Conservation (phyloP, 2,113 vertebrate species). For the Platysteira castanea region DNA sequence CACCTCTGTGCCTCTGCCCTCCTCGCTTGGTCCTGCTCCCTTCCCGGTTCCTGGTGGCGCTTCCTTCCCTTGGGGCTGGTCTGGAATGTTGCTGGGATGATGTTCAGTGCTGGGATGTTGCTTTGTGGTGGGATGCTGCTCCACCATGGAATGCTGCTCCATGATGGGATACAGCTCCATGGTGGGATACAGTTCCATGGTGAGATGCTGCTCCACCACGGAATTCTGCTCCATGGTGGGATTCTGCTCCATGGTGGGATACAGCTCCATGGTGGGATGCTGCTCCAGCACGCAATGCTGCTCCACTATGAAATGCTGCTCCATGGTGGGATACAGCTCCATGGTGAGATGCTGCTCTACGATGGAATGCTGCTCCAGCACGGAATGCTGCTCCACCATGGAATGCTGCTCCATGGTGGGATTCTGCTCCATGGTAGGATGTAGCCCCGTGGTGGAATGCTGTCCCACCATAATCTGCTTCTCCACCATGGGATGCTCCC, state of each 20-base stretch:
- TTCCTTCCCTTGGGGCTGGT: background rate
- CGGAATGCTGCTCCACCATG: background rate
- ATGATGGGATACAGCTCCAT: background rate
- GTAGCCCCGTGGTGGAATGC: no score
- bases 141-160: background rate
- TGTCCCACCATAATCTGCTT: no score
- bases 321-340: background rate
- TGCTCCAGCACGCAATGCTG: background rate
- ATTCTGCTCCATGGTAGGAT: background rate
- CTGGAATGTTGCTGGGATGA: background rate
- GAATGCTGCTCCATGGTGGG: no score
- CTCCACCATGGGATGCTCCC: accelerated
- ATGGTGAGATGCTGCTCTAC: accelerated
- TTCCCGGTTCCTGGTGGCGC: background rate
- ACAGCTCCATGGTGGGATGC: no score
- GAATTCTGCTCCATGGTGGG: background rate
- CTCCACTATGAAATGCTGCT: no score
- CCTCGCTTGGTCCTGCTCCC: background rate
- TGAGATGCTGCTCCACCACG: accelerated
- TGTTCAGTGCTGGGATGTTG: background rate
- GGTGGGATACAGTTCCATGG: accelerated
- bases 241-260: accelerated
- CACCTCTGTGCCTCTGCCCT: constrained; percentile 50
- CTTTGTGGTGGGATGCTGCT: background rate
- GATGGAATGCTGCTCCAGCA: accelerated